phyloP scores from a whole-genome alignment of 2,888 invertebrate genomes.

The Nebria brevicollis region DNA sequence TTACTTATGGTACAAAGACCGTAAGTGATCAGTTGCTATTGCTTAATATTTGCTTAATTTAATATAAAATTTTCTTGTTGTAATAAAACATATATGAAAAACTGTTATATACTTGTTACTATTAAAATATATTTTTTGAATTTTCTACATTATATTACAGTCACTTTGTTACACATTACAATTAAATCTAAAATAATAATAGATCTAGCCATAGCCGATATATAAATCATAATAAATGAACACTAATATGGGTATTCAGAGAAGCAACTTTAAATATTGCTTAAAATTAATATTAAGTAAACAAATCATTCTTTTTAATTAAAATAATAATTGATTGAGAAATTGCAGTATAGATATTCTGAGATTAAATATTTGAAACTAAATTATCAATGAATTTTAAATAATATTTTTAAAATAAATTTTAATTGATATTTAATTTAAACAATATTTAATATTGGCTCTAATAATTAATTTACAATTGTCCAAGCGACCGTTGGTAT shows the following conservation, averaged over 20 bases:
- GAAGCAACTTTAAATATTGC: neutral
- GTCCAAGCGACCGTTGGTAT: constrained; percentile 49
- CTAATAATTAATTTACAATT: constrained; percentile 40
- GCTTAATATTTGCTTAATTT: neutral
- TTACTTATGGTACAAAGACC: neutral
- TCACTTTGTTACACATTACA: constrained; percentile 31
- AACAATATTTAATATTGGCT: neutral
- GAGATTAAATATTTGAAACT: too few relatives aligned
- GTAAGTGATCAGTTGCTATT: neutral
- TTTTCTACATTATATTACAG: constrained; percentile 32
- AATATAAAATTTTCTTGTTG: too few relatives aligned
- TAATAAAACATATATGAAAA: neutral
- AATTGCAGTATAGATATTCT: too few relatives aligned
- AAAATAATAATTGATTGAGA: too few relatives aligned
- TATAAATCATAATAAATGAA: neutral
- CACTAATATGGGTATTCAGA: neutral
- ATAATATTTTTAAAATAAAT: neutral
- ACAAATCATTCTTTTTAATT: neutral
- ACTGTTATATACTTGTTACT: neutral
- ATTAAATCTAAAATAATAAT: constrained; percentile 14
- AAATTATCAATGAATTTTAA: neutral
- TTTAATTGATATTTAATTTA: neutral
- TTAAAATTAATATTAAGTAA: neutral
- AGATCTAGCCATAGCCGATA: constrained; percentile 10
- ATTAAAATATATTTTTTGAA: constrained; percentile 37